Percentiles rank a stretch among this genome's conserved stretches.
phyloP scores from a whole-genome alignment of 2,797 vertebrate species.

The Dryobates pubescens region DNA sequence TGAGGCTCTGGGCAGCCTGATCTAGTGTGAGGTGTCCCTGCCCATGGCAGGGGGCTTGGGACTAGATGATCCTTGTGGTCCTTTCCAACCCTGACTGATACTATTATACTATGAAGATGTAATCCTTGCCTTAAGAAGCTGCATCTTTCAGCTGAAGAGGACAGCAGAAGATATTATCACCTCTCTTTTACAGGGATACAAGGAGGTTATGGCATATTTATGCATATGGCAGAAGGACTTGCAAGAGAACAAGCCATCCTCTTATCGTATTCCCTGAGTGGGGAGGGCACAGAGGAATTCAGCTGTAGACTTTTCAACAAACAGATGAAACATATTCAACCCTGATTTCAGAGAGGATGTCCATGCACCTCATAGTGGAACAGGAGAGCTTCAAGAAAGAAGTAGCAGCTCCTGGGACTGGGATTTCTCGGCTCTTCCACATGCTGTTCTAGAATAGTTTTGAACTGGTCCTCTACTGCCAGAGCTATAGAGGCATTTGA shows the following conservation, averaged over 20 bases:
- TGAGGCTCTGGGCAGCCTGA: too few relatives aligned
- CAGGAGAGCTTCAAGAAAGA: neutral
- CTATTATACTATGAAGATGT: neutral
- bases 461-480: neutral
- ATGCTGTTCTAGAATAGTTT: neutral
- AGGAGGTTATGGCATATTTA: neutral
- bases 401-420: neutral
- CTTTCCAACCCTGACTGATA: too few relatives aligned
- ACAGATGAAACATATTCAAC: neutral
- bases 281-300: neutral
- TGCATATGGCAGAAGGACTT: neutral
- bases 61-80: too few relatives aligned
- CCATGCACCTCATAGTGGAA: neutral
- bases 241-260: neutral
- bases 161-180: neutral
- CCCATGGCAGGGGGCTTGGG: too few relatives aligned
- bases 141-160: neutral
- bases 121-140: neutral
- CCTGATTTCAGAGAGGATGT: neutral
- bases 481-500: neutral
- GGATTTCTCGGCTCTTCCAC: neutral
- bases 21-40: too few relatives aligned
- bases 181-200: neutral
- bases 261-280: neutral
- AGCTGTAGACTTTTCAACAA: fast-evolving